phyloP scores from a whole-genome alignment of 1,140 invertebrate species.

The Drosophila pseudoananassae region DNA sequence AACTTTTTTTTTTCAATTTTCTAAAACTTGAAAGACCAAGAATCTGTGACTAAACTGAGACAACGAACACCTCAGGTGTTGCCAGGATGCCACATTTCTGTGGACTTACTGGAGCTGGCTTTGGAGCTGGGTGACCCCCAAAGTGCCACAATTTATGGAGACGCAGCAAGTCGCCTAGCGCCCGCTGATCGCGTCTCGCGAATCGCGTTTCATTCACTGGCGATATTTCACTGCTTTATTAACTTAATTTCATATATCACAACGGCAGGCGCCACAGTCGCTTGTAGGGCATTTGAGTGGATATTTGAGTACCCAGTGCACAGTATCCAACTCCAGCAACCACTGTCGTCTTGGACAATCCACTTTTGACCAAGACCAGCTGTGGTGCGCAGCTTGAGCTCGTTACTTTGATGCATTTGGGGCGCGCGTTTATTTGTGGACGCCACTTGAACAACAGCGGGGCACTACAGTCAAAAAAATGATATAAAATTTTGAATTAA shows the following conservation, averaged over 20 bases:
- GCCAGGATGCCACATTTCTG: conserved; percentile 50
- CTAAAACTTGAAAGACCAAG: not conserved
- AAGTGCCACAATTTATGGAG: conserved; percentile 71
- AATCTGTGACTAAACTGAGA: conserved; percentile 25
- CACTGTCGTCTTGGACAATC: not conserved
- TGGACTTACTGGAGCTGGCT: not conserved
- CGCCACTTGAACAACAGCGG: conserved; percentile 65
- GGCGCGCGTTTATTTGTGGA: conserved; percentile 78
- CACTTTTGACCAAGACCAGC: conserved; percentile 32
- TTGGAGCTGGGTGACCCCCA: conserved; percentile 25
- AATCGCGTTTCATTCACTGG: conserved; percentile 51
- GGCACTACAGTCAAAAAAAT: conserved; percentile 37
- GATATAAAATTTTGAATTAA: not conserved
- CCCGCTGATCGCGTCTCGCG: conserved; percentile 45
- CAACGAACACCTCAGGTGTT: conserved; percentile 49
- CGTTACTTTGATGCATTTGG: conserved; percentile 83
- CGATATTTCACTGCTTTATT: conserved; percentile 83
- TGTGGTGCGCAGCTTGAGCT: conserved; percentile 79
- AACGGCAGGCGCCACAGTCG: conserved; percentile 65
- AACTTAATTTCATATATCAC: conserved; percentile 80
- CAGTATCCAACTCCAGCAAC: not conserved
- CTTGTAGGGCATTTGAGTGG: conserved; percentile 43
- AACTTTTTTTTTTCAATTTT: conserved; percentile 11
- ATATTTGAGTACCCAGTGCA: conserved; percentile 1
- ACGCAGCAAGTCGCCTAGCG: conserved; percentile 64